A percentile compares a stretch with the other conserved stretches of the same genome.
Evolutionary conservation across 1,140 invertebrate species (phyloP).

Genomic region (Drosophila erecta): DNA sequence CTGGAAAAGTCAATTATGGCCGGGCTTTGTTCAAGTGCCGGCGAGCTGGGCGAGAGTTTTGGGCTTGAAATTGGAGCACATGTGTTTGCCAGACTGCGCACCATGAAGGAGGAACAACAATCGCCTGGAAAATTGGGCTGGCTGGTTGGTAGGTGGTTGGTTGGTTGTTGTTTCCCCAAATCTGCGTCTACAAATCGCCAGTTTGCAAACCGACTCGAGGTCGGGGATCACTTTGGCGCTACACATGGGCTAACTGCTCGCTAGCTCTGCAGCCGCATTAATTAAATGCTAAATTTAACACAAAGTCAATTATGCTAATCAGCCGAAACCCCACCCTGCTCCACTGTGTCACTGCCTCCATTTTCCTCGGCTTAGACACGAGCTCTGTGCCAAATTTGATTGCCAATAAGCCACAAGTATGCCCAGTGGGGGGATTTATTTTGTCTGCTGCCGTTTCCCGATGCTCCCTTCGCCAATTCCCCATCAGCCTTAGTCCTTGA

Average conservation of each 20-base stretch:
- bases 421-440: slow-evolving; percentile 66
- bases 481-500: background rate
- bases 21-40: slow-evolving; percentile 73
- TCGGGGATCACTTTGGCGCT: slow-evolving; percentile 9
- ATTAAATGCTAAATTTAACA: slow-evolving; percentile 82
- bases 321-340: slow-evolving; percentile 31
- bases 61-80: slow-evolving; percentile 62
- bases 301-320: slow-evolving; percentile 81
- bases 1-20: slow-evolving; percentile 74
- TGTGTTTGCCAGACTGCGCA: slow-evolving; percentile 31
- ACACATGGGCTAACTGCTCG: slow-evolving; percentile 29
- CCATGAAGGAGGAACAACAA: slow-evolving; percentile 15
- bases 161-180: slow-evolving; percentile 16
- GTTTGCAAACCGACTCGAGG: slow-evolving; percentile 16
- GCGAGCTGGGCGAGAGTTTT: slow-evolving; percentile 36
- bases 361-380: slow-evolving; percentile 27
- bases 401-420: slow-evolving; percentile 70
- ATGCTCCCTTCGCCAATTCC: background rate
- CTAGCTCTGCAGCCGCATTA: slow-evolving; percentile 60
- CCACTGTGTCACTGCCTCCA: background rate
- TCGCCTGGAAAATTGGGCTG: slow-evolving; percentile 5
- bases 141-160: too few species aligned
- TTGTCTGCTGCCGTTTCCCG: slow-evolving; percentile 12
- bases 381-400: slow-evolving; percentile 58
- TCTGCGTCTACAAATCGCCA: slow-evolving; percentile 19